Evolutionary conservation across 2,797 vertebrate genomes (phyloP).

Genomic region (Spinus olivaceus): DNA sequence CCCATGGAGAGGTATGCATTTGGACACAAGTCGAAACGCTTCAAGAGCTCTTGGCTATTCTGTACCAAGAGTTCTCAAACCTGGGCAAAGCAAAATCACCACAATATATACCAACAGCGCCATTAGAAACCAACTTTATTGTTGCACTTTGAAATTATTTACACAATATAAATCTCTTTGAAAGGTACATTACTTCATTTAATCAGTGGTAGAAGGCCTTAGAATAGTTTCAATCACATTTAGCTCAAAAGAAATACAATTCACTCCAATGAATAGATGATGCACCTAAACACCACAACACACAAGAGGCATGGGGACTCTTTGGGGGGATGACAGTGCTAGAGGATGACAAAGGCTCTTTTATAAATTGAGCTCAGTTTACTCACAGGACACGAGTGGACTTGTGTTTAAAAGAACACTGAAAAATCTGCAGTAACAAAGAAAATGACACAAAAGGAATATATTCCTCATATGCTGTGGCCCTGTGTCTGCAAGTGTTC

Average conservation of each 20-base stretch:
- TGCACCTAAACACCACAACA: slow-evolving; percentile 63
- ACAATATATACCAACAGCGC: neutral
- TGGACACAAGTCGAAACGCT: neutral
- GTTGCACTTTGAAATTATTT: slow-evolving; percentile 78
- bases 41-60: neutral
- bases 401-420: slow-evolving; percentile 51
- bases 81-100: neutral
- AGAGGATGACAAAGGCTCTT: slow-evolving; percentile 17
- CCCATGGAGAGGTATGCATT: neutral
- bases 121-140: slow-evolving; percentile 79
- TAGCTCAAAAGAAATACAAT: slow-evolving; percentile 71
- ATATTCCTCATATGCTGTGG: slow-evolving; percentile 41
- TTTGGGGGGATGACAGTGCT: neutral
- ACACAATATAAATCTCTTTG: slow-evolving; percentile 80
- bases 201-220: slow-evolving; percentile 75
- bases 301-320: slow-evolving; percentile 10
- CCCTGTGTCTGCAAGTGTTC: neutral
- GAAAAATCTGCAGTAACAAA: slow-evolving; percentile 15
- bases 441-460: slow-evolving; percentile 10
- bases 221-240: slow-evolving; percentile 68
- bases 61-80: neutral
- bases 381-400: slow-evolving; percentile 61
- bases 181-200: slow-evolving; percentile 80
- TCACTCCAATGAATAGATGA: slow-evolving; percentile 67
- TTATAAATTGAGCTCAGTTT: slow-evolving; percentile 31